Evolutionary conservation across 1,140 invertebrate genomes (phyloP), one percentile per base, ranked within the genome.

Genomic region (Solenopsis invicta): DNA sequence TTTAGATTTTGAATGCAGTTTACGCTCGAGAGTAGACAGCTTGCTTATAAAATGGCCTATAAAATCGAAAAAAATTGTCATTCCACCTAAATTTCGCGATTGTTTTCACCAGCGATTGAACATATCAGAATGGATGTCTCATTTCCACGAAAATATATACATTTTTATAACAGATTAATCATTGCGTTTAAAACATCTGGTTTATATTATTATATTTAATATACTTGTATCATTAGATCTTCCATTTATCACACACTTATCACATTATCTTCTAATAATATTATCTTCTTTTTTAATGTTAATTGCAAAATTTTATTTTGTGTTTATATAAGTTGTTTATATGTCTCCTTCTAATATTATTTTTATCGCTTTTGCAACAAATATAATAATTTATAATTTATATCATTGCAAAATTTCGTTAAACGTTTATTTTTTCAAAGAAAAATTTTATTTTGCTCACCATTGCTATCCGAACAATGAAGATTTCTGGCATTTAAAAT

Each of bases 401-500:
- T 34, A 48, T 2, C 0, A 48, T 24, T 29, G 13, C 4, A 3
- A 52, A 21, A 50, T 72, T 3, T 5, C 2, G 13, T 69, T 41
- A 34, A 34, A 59, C 0, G 1, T 29, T 5, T 48, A 48, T 48
- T 64, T 48, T 3, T 2, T 56, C 41, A 8, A 8, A 10, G 34
- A 21, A 56, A 72, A 29, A 16, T 50, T 8, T 56, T 21, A 45
- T 6, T 82, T 18, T 75, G 41, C 89, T 96, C 94, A 97, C 98
- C 98, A 95, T 99, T 99, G 1, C 97, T 97, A 96, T 99, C 99
- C 93, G 98, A 97, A 10, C 98, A 96, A 85, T 97, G 96, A 59
- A 99, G 96, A 96, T 99, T 98, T 93, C 98, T 97, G 0, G 98
- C 98, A 95, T 99, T 99, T 91, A 99, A 96, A 86, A 99, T 96